Percentiles rank a stretch among this genome's conserved stretches.
phyloP scores from a whole-genome alignment of 1,140 invertebrate species.

The Brachionus plicatilis region DNA sequence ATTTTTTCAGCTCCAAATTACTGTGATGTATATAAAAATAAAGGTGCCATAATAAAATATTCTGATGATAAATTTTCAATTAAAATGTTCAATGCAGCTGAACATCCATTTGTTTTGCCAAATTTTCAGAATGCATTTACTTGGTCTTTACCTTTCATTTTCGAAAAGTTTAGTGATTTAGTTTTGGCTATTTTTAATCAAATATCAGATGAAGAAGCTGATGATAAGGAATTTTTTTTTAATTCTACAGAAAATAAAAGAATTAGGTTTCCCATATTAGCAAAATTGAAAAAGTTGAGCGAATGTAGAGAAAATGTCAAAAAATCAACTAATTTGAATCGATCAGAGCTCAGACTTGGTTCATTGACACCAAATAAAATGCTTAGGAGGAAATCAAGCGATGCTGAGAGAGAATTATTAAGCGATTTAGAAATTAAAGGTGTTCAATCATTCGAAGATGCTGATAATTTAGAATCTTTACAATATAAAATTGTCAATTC shows the following conservation, averaged over 20 bases:
- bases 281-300: not conserved
- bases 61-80: not conserved
- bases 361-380: not conserved
- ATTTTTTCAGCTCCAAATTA: slow-evolving; percentile 40
- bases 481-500: slow-evolving; percentile 31
- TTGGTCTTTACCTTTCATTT: slow-evolving; percentile 32
- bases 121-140: slow-evolving; percentile 25
- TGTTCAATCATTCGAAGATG: slow-evolving; percentile 15
- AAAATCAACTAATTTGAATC: not conserved
- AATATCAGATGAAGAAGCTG: slow-evolving; percentile 21
- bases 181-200: not conserved
- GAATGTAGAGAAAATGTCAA: not conserved
- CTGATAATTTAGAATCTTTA: slow-evolving; percentile 3
- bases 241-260: not conserved
- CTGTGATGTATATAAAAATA: slow-evolving; percentile 40
- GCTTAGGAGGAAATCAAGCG: slow-evolving; percentile 11
- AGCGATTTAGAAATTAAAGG: not conserved
- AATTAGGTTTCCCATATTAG: not conserved
- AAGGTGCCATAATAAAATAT: slow-evolving; percentile 22
- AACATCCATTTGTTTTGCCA: slow-evolving; percentile 38
- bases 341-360: not conserved
- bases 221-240: not conserved
- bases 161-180: slow-evolving; percentile 22
- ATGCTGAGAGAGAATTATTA: slow-evolving; percentile 9
- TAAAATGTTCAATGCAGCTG: not conserved